Base-by-base conservation (phyloP, 2,888 invertebrate species). In the Lasioglossum lativentre region DNA sequence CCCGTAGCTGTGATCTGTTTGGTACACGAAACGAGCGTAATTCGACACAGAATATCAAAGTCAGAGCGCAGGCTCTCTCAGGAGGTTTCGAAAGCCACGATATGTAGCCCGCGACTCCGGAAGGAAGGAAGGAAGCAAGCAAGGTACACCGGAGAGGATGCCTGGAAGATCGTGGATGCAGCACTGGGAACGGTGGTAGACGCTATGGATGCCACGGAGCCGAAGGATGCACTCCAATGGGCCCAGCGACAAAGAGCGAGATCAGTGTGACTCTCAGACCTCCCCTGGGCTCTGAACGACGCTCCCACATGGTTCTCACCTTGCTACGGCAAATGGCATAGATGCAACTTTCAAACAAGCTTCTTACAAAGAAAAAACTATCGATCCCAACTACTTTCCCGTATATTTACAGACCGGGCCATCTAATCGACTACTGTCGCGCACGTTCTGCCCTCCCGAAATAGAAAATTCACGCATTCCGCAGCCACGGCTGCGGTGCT, bases 191-290 rank as follows among this genome's bases (percentile, higher is more conserved):
- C 74, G 82, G 59, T 56, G 76, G 80, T 82, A 78, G 77, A 84
- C 86, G 76, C 80, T 75, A 78, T 82, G 76, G 77, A 85, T 86
- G 77, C 80, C 75, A 78, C 63, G 80, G 78, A 52, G 80, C 80
- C 68, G 90, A 89, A 91, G 91, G 93, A 91, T 92, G 91, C 92
- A 92, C 93, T 93, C 92, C 88, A 92, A 93, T 91, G 91, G 92
- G 89, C 88, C 86, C 83, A 85, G 88, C 92, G 93, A 93, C 94
- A 94, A 94, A 94, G 93, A 93, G 93, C 92, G 91, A 93, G 94
- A 94, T 94, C 93, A 92, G 93, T 91, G 93, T 91, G 93, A 94
- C 93, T 94, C 93, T 91, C 92, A 90, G 91, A 85, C 89, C 76
- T 93, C 93, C 93, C 93, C 38, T 78, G 93, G 93, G 93, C 70